Percentiles rank a stretch among this genome's conserved stretches.
These are phyloP conservation scores for Penaeus chinensis DNA, from an alignment of 1,140 invertebrate genomes.

Conservation along the genomic window DNA sequence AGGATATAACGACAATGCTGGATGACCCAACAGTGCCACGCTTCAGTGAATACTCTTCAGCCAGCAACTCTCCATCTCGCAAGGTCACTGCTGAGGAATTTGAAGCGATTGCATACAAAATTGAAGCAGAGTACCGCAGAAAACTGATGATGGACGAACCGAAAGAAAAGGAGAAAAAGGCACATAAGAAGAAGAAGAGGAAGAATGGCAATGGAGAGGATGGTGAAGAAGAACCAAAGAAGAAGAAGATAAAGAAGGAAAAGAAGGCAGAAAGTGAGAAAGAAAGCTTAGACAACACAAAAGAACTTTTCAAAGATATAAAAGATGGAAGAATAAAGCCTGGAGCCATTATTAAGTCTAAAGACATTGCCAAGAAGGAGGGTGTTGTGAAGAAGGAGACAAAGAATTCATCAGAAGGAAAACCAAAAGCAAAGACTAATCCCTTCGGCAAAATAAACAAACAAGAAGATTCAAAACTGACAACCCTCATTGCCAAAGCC, in stretches of 20 bases:
- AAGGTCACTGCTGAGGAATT: slow-evolving; percentile 71
- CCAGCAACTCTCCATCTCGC: slow-evolving; percentile 69
- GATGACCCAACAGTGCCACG: slow-evolving; percentile 79
- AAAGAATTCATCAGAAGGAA: slow-evolving; percentile 59
- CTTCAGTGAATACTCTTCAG: slow-evolving; percentile 78
- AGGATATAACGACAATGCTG: slow-evolving; percentile 88
- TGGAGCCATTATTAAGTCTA: slow-evolving; percentile 63
- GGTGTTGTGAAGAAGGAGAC: slow-evolving; percentile 63
- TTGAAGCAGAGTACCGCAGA: slow-evolving; percentile 68
- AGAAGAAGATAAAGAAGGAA: slow-evolving; percentile 59
- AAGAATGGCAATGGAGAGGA: slow-evolving; percentile 55
- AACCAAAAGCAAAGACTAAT: slow-evolving; percentile 59
- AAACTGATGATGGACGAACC: slow-evolving; percentile 67
- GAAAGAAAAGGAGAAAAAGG: slow-evolving; percentile 58
- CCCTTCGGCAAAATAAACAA: slow-evolving; percentile 63
- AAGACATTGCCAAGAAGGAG: slow-evolving; percentile 63
- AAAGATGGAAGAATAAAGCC: slow-evolving; percentile 63
- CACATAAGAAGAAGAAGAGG: slow-evolving; percentile 53
- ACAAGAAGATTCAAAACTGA: slow-evolving; percentile 61
- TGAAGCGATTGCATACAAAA: slow-evolving; percentile 67
- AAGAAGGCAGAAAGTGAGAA: slow-evolving; percentile 50
- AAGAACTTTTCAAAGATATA: slow-evolving; percentile 63
- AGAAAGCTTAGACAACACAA: slow-evolving; percentile 58
- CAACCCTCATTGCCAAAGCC: slow-evolving; percentile 62
- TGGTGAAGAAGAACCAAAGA: slow-evolving; percentile 55